Conservation (phyloP, 2,113 vertebrate genomes). For the Raphicerus campestris region DNA sequence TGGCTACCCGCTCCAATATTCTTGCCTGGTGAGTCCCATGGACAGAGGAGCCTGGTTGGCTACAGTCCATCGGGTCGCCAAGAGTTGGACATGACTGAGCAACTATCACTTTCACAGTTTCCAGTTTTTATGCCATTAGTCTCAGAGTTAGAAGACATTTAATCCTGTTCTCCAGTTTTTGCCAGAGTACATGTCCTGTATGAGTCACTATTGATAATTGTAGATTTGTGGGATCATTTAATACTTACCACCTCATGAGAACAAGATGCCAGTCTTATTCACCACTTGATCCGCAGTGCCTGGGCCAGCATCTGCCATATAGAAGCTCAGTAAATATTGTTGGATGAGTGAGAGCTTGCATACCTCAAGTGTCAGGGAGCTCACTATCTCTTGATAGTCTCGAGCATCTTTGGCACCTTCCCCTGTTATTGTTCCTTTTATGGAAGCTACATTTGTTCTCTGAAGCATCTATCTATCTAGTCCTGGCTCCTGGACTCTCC, state of each 20-base stretch:
- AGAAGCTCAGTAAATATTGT: neutral
- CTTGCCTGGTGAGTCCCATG: neutral
- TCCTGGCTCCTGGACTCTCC: neutral
- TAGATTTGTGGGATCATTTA: conserved; percentile 19
- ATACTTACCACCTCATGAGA: neutral
- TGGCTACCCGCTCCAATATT: neutral
- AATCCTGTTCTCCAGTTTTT: neutral
- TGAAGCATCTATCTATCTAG: neutral
- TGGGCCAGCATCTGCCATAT: neutral
- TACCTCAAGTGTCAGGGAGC: neutral
- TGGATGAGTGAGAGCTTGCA: neutral
- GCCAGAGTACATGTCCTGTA: neutral
- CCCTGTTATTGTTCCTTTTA: neutral
- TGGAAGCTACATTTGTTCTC: neutral
- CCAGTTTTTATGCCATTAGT: neutral
- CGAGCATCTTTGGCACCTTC: neutral
- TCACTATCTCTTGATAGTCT: neutral
- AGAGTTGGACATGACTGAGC: neutral
- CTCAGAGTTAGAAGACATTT: neutral
- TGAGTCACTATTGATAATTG: neutral
- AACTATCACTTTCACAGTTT: neutral
- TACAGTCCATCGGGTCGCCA: neutral
- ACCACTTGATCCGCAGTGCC: neutral
- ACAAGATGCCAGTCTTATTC: neutral
- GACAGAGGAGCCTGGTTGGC: neutral